Base-by-base conservation (phyloP, 1,140 invertebrate species). In the Drosophila murphyi region DNA sequence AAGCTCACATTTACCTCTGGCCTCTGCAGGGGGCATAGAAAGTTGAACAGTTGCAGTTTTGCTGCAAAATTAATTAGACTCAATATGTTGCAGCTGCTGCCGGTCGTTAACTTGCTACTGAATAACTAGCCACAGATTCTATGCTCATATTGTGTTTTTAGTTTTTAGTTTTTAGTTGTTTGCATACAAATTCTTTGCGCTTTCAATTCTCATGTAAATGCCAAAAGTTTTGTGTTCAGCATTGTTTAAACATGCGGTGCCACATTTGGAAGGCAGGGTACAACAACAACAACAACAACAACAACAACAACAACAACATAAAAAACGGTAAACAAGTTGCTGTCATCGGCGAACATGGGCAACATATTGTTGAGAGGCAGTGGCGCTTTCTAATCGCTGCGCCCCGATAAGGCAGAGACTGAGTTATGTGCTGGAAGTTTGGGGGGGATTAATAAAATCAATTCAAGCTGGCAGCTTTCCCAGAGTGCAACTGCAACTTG, bases 1-100 rank as follows among this genome's bases (percentile, higher is more conserved):
- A 31, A 29, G 10, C 12, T 37, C 1, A 59, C 34, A 37, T 34
- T 7, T 55, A 39, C n/a, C 1, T n/a, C 28, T 5, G 31, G 8
- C 2, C 12, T 3, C 35, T 7, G 37, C 31, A 77, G 79, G 43
- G 73, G 37, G 78, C 81, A 82, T 61, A 70, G 55, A 82, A 73
- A 60, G 73, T 61, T 56, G 78, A 34, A 57, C 71, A 63, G 39
- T 43, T 76, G 59, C 75, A 64, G 83, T 71, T 82, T 76, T 76
- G 79, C 79, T 87, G 83, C 76, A 88, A 88, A 88, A 88, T 87
- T 87, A 87, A 87, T 87, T 87, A 87, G 83, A 83, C 80, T 77
- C 83, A 87, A 88, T 88, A 79, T 82, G 82, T 87, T 78, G 82
- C 60, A 43, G 72, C 65, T 45, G 41, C 39, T 8, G 28, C 12